A percentile compares a stretch with the other conserved stretches of the same genome.
phyloP scores from a whole-genome alignment of 2,797 vertebrate species.

The Apogon hyalosoma region DNA sequence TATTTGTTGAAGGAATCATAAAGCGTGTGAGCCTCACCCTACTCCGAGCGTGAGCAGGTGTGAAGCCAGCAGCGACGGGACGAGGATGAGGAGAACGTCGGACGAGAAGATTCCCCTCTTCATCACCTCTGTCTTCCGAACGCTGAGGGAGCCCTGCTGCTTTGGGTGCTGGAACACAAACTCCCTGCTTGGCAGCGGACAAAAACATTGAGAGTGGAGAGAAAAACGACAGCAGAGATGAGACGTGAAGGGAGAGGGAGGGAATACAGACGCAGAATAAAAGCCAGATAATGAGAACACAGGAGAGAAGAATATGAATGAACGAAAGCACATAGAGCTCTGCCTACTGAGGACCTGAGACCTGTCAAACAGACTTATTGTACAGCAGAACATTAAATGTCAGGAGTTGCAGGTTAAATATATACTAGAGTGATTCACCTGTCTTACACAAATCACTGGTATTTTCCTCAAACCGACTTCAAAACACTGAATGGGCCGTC shows the following conservation, averaged over 20 bases:
- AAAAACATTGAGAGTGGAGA: not conserved
- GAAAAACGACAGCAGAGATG: constrained; percentile 12
- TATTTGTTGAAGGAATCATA: not conserved
- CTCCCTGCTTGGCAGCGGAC: constrained; percentile 65
- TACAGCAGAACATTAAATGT: constrained; percentile 45
- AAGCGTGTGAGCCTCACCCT: constrained; percentile 71
- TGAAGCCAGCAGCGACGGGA: constrained; percentile 82
- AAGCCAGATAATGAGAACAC: constrained; percentile 58
- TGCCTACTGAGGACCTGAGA: constrained; percentile 28
- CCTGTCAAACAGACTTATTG: constrained; percentile 57
- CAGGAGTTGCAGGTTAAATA: constrained; percentile 39
- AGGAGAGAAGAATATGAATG: constrained; percentile 39
- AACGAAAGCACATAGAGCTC: constrained; percentile 18
- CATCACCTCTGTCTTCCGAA: constrained; percentile 83
- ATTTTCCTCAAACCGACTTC: constrained; percentile 34
- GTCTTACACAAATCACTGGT: constrained; percentile 34
- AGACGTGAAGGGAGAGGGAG: constrained; percentile 32
- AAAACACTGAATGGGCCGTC: constrained; percentile 21
- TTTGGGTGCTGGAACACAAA: constrained; percentile 85
- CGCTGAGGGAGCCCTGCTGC: constrained; percentile 77
- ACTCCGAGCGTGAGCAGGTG: constrained; percentile 85
- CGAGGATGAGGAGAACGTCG: constrained; percentile 80
- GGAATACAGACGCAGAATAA: constrained; percentile 7
- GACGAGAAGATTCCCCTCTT: constrained; percentile 84
- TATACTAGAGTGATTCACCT: constrained; percentile 47